Evolutionary conservation across 2,113 vertebrate species (phyloP).

Genomic region (Neolamprologus hecqui): DNA sequence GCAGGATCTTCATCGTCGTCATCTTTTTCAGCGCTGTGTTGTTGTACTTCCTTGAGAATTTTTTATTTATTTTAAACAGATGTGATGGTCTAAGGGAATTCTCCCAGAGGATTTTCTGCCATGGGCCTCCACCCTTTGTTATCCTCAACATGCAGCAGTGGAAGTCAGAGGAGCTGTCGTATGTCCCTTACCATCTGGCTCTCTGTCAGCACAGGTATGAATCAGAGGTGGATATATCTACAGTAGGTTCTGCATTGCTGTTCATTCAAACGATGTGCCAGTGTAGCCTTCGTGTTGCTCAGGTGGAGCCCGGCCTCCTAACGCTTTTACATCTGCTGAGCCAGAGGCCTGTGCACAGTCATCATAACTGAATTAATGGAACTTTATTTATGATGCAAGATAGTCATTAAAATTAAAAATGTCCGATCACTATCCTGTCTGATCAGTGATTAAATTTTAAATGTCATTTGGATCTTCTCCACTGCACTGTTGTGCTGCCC

Average conservation of each 20-base stretch:
- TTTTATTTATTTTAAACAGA: slow-evolving; percentile 43
- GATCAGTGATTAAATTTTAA: not conserved
- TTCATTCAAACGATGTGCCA: not conserved
- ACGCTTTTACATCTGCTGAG: not conserved
- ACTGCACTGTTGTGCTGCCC: not conserved
- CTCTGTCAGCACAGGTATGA: slow-evolving; percentile 80
- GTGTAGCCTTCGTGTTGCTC: not conserved
- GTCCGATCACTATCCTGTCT: fast-evolving
- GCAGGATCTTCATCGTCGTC: fast-evolving
- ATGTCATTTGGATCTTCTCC: not conserved
- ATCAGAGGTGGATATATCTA: not conserved
- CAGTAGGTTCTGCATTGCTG: not conserved
- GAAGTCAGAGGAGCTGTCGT: slow-evolving; percentile 84
- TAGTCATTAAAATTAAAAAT: not conserved
- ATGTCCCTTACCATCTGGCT: slow-evolving; percentile 81
- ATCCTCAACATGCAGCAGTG: slow-evolving; percentile 89
- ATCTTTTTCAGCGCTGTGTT: not conserved
- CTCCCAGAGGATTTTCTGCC: slow-evolving; percentile 80
- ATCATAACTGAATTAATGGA: not conserved
- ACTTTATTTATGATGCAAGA: not conserved
- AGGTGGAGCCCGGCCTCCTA: not conserved
- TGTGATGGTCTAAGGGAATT: slow-evolving; percentile 82
- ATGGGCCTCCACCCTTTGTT: slow-evolving; percentile 82
- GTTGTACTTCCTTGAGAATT: not conserved
- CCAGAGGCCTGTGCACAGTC: not conserved